Base-by-base conservation (phyloP, 1,140 invertebrate species). In the Anagrus nilaparvatae region DNA sequence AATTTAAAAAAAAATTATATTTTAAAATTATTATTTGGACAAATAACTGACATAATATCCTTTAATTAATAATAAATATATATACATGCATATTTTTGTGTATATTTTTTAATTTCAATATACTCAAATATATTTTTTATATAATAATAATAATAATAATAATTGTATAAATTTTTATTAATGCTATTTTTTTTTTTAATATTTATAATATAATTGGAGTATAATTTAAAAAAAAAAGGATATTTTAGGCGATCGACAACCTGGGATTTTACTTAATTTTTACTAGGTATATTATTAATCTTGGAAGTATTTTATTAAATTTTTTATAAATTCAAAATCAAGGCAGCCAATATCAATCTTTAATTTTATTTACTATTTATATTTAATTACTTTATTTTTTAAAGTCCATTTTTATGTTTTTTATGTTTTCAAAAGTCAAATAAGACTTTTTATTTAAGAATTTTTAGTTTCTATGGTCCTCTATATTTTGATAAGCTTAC, bases 181-280 rank as follows among this genome's bases (percentile, higher is more conserved):
- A n/a, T n/a, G n/a, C n/a, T n/a, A 25, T 43, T 4, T 24, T 14
- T 16, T 18, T 27, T 13, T 31, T 10, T 40, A 34, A 2, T 33
- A 34, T n/a, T n/a, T 46, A n/a, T n/a, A n/a, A n/a, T n/a, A n/a
- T n/a, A n/a, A n/a, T n/a, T n/a, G n/a, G n/a, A n/a, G n/a, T n/a
- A n/a, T n/a, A n/a, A n/a, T n/a, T n/a, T n/a, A n/a, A n/a, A n/a
- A n/a, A n/a, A n/a, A n/a, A n/a, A 52, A 52, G 39, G 45, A 48
- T 52, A 53, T 34, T n/a, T 42, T 37, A 42, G 51, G 56, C 55
- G 52, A 56, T 59, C 56, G 48, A 57, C 53, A 51, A 52, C 52
- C 56, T 51, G 54, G 51, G 56, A 58, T 60, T 52, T 47, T 55
- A 55, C n/a, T n/a, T n/a, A n/a, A n/a, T n/a, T n/a, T n/a, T n/a